Evolutionary conservation across 2,797 vertebrate species (phyloP).

Genomic region (Ficedula albicollis): DNA sequence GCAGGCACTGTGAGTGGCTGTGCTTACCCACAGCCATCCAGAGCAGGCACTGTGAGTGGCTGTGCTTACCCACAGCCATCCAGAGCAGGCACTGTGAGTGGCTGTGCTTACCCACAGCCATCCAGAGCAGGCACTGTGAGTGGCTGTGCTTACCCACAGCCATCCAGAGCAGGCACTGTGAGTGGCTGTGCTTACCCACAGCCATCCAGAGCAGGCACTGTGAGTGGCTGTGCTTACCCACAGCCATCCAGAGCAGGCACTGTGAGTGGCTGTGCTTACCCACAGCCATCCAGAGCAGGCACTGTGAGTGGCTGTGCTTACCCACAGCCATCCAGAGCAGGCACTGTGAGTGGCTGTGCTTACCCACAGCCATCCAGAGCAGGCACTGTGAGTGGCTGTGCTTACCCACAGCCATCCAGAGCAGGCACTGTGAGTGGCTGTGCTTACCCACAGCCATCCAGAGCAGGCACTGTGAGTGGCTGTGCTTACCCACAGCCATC

Average conservation of each 20-base stretch:
- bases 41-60: slow-evolving; percentile 72
- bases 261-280: no score
- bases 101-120: slow-evolving; percentile 78
- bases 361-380: slow-evolving; percentile 80
- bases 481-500: no score
- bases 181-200: slow-evolving; percentile 71
- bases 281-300: slow-evolving; percentile 81
- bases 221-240: slow-evolving; percentile 70
- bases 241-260: slow-evolving; percentile 85
- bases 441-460: no score
- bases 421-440: no score
- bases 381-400: background rate
- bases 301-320: slow-evolving; percentile 28
- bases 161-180: slow-evolving; percentile 79
- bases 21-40: slow-evolving; percentile 86
- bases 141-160: background rate
- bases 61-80: slow-evolving; percentile 70
- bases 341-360: slow-evolving; percentile 23
- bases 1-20: background rate
- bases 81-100: slow-evolving; percentile 67
- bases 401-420: slow-evolving; percentile 87
- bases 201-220: slow-evolving; percentile 83
- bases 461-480: no score
- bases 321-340: slow-evolving; percentile 85
- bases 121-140: slow-evolving; percentile 80